Evolutionary conservation across 2,113 vertebrate species (phyloP).

Genomic region (Sinocyclocheilus rhinocerous): DNA sequence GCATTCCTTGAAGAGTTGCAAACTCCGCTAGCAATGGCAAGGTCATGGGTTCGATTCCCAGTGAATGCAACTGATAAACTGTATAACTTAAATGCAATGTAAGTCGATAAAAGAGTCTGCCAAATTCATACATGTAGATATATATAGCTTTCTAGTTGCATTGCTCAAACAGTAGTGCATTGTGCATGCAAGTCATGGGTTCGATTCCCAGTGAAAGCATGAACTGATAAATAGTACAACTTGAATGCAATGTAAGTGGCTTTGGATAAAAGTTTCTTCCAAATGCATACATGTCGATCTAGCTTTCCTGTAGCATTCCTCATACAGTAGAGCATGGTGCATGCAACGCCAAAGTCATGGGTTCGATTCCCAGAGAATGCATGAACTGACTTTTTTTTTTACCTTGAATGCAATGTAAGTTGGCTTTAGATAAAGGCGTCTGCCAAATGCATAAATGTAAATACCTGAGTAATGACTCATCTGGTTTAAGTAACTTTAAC

Average conservation of each 20-base stretch:
- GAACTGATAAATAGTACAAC: not conserved
- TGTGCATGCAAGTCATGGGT: not conserved
- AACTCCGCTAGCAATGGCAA: too few relatives aligned
- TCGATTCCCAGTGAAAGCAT: not conserved
- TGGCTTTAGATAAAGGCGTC: not conserved
- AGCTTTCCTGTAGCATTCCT: too few relatives aligned
- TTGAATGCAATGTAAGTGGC: not conserved
- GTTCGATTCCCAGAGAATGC: too few relatives aligned
- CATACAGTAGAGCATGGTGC: rapidly evolving
- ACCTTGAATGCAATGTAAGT: not conserved
- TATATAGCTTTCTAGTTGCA: not conserved
- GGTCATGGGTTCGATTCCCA: too few relatives aligned
- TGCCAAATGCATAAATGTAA: not conserved
- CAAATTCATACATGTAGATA: not conserved
- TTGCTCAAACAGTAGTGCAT: not conserved
- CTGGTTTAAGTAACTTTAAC: not conserved
- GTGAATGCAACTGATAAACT: too few relatives aligned
- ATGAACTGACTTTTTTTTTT: too few relatives aligned
- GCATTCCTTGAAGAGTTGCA: too few relatives aligned
- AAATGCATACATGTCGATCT: too few relatives aligned
- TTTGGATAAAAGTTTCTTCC: not conserved
- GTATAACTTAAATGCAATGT: too few relatives aligned
- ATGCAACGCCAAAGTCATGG: too few relatives aligned
- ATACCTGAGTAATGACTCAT: not conserved
- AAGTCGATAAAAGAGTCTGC: too few relatives aligned